Evolutionary conservation across 2,113 vertebrate species (phyloP).

Genomic region (Kryptolebias marmoratus): DNA sequence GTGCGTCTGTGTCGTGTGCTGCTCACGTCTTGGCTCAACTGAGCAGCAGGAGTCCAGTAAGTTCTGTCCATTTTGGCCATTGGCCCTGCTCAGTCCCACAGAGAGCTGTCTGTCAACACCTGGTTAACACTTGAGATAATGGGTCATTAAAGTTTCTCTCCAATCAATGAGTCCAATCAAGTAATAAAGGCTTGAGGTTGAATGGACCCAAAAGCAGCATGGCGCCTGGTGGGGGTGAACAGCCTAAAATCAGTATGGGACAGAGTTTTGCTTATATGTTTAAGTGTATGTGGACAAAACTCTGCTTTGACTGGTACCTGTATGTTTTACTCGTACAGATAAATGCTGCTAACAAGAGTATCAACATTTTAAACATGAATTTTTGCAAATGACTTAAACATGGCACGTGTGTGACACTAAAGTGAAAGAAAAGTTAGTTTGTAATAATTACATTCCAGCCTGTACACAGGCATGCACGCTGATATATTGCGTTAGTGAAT

Average conservation of each 20-base stretch:
- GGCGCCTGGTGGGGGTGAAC: slow-evolving; percentile 52
- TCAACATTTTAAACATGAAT: neutral
- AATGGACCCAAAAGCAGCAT: slow-evolving; percentile 67
- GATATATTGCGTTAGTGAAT: neutral
- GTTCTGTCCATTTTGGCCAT: slow-evolving; percentile 49
- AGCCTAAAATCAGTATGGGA: slow-evolving; percentile 70
- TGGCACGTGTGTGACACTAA: neutral
- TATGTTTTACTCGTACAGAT: too few species aligned
- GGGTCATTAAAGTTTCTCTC: slow-evolving; percentile 80
- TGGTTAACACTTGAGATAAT: slow-evolving; percentile 82
- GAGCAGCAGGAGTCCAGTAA: slow-evolving; percentile 38
- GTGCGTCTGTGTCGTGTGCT: slow-evolving; percentile 3
- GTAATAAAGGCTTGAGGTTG: slow-evolving; percentile 73
- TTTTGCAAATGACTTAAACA: neutral
- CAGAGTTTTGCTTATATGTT: slow-evolving; percentile 52
- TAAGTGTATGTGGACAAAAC: slow-evolving; percentile 41
- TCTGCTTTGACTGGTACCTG: slow-evolving; percentile 31
- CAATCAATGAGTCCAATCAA: slow-evolving; percentile 78
- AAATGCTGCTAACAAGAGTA: too few species aligned
- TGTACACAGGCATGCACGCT: slow-evolving; percentile 2
- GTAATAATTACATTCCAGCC: neutral
- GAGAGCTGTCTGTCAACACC: slow-evolving; percentile 72
- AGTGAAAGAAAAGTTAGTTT: neutral
- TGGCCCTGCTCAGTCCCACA: slow-evolving; percentile 50
- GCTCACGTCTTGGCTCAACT: slow-evolving; percentile 41